Evolutionary conservation across 2,113 vertebrate genomes (phyloP), one percentile per base, ranked within the genome.

Genomic region (Sinocyclocheilus rhinocerous): DNA sequence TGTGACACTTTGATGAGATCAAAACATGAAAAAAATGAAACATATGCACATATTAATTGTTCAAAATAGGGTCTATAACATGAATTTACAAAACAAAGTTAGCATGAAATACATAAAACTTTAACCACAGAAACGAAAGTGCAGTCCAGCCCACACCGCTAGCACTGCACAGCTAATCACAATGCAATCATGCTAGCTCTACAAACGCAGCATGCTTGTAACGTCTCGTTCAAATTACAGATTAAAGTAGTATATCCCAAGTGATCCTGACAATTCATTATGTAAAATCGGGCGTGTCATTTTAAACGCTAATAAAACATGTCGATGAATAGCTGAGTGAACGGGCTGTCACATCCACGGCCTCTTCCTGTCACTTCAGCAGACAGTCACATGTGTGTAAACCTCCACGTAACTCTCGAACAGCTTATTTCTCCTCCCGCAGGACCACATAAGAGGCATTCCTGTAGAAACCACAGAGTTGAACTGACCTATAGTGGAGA

Each of bases 401-500:
- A 69, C n/a, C 63, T 10, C 29, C 20, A 29, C 3, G 3, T 12
- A 59, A 42, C 48, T 57, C 29, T 26, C 3, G 9, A 73, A 59
- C 12, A 36, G 50, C 50, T 18, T 4, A 5, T 18, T 67, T 29
- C n/a, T 24, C 42, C 42, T 22, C 16, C 9, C 1, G 48, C 65
- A 4, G 15, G 4, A 8, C 65, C 24, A 72, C 42, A 50, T 3
- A 67, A 13, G 12, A 22, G 9, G 26, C 79, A 45, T 65, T 3
- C n/a, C 18, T 10, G 81, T 24, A 39, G 8, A n/a, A 83, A 7
- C 10, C 81, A 16, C 15, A 16, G 20, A 22, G 65, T 42, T 65
- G 20, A 69, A 89, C 93, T 92, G 89, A 94, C 95, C 95, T 93
- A 96, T 96, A 87, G 95, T 96, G 89, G 96, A 96, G 90, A 95